Evolutionary conservation across 2,797 vertebrate genomes (phyloP).

Genomic region (Carcharodon carcharias): DNA sequence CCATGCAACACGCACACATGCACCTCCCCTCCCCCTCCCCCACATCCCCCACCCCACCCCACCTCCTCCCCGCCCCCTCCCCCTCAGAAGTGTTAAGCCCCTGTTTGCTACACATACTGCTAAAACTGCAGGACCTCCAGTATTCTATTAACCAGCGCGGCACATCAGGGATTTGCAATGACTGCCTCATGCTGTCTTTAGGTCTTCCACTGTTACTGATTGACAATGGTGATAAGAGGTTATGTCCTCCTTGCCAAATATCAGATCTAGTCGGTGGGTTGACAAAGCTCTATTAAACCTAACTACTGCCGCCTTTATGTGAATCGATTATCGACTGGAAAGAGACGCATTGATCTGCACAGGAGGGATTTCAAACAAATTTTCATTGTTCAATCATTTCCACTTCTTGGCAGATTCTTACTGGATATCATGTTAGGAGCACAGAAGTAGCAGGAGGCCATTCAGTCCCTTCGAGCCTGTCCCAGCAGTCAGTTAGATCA

Average conservation of each 20-base stretch:
- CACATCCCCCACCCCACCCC: conserved; percentile 17
- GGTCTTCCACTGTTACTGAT: conserved; percentile 43
- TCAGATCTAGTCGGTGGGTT: background rate
- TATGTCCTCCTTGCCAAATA: conserved; percentile 41
- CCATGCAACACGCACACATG: conserved; percentile 36
- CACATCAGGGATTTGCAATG: conserved; percentile 45
- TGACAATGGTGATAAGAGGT: conserved; percentile 43
- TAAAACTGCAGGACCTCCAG: conserved; percentile 46
- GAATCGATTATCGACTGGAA: background rate
- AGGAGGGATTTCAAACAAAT: background rate
- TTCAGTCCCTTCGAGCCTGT: background rate
- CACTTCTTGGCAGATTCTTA: background rate
- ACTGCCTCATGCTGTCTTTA: conserved; percentile 43
- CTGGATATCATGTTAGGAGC: background rate
- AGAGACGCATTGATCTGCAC: background rate
- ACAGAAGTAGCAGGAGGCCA: background rate
- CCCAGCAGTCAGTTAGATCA: background rate
- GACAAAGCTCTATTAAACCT: background rate
- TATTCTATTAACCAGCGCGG: conserved; percentile 48
- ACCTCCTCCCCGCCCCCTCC: background rate
- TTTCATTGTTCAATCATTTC: background rate
- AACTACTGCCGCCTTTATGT: background rate
- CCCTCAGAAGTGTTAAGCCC: background rate
- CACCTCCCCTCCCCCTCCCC: background rate
- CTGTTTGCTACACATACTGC: background rate